Evolutionary conservation across 1,140 invertebrate species (phyloP).

Genomic region (Lepidurus couesii): DNA sequence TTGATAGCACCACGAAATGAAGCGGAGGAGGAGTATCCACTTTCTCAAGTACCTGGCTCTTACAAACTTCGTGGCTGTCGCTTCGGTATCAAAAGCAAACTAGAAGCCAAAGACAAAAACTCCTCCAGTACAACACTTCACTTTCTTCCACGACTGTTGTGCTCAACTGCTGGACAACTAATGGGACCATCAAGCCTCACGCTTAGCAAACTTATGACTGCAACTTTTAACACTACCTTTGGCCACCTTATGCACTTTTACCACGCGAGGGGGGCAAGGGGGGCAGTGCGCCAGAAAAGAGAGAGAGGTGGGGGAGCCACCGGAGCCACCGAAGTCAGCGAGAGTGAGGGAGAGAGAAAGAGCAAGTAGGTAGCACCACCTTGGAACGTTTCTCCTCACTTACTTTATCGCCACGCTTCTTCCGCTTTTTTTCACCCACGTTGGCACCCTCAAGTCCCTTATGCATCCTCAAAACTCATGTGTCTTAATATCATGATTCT

Average conservation of each 20-base stretch:
- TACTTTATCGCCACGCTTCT: not conserved
- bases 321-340: not conserved
- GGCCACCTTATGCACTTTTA: not conserved
- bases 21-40: not conserved
- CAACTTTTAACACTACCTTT: not conserved
- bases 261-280: not conserved
- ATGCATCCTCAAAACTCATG: not conserved
- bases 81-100: no score
- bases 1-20: not conserved
- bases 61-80: not conserved
- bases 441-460: not conserved
- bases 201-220: conserved; percentile 11
- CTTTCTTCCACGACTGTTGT: not conserved
- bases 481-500: not conserved
- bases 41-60: not conserved
- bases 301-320: not conserved
- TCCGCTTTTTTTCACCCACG: not conserved
- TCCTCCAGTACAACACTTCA: not conserved
- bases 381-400: not conserved
- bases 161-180: not conserved
- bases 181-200: conserved; percentile 13
- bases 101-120: not conserved
- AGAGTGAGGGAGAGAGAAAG: conserved; percentile 5
- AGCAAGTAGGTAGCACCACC: not conserved
- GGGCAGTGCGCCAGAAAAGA: not conserved